phyloP scores from a whole-genome alignment of 64 coral and sea anemone species.

The Anthopleura sola region DNA sequence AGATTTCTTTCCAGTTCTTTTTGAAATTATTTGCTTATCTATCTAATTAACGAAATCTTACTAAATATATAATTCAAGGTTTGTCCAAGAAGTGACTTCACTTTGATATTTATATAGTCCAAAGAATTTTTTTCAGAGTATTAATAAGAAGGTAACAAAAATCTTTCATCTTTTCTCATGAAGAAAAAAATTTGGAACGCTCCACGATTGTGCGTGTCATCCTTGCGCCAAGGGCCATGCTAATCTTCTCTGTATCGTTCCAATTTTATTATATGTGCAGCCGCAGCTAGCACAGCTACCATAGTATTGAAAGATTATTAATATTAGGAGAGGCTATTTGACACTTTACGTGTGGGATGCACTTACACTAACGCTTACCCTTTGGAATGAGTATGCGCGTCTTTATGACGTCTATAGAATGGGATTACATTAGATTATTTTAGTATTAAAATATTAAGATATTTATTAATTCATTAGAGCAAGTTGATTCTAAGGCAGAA shows the following conservation, averaged over 20 bases:
- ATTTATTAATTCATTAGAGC: not conserved
- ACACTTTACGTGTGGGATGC: not conserved
- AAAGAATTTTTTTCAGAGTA: not conserved
- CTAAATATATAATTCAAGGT: too few relatives aligned
- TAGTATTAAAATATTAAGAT: not conserved
- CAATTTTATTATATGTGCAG: constrained; percentile 50
- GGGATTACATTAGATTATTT: not conserved
- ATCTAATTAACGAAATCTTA: too few relatives aligned
- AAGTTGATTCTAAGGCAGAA: too few relatives aligned
- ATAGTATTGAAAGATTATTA: not conserved
- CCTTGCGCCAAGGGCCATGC: constrained; percentile 49
- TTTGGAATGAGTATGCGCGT: not conserved
- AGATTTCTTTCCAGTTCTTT: too few relatives aligned
- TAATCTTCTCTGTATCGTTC: constrained; percentile 65
- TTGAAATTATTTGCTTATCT: too few relatives aligned
- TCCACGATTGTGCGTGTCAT: constrained; percentile 57
- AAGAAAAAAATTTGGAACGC: constrained; percentile 54
- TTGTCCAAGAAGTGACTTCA: too few relatives aligned
- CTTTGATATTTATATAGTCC: too few relatives aligned
- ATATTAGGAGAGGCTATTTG: not conserved
- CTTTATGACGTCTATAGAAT: not conserved
- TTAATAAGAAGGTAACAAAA: not conserved
- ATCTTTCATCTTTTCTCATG: not conserved
- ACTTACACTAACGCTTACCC: too few relatives aligned
- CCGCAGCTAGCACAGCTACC: not conserved